Conservation (phyloP, 2,888 invertebrate genomes). For the Therioaphis trifolii region DNA sequence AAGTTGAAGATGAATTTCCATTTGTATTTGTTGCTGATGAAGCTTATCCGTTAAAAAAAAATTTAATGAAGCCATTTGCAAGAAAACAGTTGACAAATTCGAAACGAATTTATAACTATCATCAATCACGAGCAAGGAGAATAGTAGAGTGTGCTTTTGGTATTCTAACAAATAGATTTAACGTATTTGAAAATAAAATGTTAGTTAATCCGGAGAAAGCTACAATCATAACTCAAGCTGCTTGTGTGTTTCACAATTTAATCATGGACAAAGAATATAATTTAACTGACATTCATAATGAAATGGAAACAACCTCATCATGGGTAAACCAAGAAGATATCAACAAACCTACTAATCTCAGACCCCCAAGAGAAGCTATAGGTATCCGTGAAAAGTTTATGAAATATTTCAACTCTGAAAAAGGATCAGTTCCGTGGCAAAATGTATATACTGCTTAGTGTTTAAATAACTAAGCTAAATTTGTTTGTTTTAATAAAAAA, state of each 20-base stretch:
- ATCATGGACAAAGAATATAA: constrained; percentile 36
- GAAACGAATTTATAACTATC: neutral
- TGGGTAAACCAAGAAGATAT: no score
- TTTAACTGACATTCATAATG: constrained; percentile 34
- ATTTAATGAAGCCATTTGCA: no score
- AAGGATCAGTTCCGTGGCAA: constrained; percentile 32
- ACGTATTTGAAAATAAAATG: constrained; percentile 66
- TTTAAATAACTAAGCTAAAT: no score
- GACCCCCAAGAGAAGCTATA: no score
- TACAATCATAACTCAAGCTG: constrained; percentile 22
- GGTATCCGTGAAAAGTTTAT: no score
- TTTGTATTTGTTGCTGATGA: constrained; percentile 29
- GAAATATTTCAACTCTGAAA: no score
- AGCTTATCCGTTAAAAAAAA: constrained; percentile 18
- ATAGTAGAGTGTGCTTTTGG: constrained; percentile 36
- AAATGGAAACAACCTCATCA: no score
- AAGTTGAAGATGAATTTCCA: constrained; percentile 9
- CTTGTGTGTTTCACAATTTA: no score
- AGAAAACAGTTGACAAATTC: constrained; percentile 31
- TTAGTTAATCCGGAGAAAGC: constrained; percentile 56
- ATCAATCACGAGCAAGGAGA: constrained; percentile 15
- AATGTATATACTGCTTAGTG: constrained; percentile 25
- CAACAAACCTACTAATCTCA: no score
- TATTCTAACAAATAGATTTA: constrained; percentile 17
- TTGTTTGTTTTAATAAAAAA: no score